Conservation (phyloP, 2,888 invertebrate genomes). For the Ellobium chinense region DNA sequence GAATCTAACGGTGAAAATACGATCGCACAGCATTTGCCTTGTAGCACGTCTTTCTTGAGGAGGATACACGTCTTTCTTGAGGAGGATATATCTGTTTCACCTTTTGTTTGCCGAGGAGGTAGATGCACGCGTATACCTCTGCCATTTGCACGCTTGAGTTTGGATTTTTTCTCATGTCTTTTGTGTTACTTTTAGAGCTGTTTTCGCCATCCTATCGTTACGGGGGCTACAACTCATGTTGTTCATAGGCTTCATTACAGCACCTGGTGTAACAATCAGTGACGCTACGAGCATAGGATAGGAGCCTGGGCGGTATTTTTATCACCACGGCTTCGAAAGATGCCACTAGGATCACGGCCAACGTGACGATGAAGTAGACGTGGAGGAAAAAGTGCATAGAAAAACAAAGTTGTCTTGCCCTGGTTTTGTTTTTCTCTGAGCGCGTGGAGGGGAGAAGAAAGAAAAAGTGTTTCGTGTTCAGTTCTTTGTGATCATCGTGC, state of each 20-base stretch:
- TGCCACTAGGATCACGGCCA: constrained; percentile 22
- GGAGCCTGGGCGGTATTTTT: not conserved
- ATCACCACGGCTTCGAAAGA: not conserved
- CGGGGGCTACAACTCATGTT: not conserved
- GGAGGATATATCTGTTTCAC: too few species aligned
- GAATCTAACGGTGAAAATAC: too few species aligned
- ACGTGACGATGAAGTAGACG: not conserved
- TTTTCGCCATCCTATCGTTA: not conserved
- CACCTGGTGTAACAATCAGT: constrained; percentile 39
- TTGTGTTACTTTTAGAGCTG: too few species aligned
- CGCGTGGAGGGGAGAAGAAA: not conserved
- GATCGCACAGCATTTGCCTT: too few species aligned
- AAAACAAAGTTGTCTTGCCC: not conserved
- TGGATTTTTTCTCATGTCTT: not conserved
- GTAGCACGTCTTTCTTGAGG: too few species aligned
- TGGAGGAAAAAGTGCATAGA: not conserved
- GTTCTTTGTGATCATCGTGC: not conserved
- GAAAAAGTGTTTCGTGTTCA: not conserved
- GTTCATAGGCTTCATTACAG: not conserved
- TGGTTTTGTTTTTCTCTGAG: not conserved
- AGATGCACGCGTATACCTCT: not conserved
- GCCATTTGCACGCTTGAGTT: not conserved
- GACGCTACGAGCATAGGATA: not conserved
- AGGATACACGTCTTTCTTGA: not conserved
- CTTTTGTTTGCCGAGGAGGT: too few species aligned